Evolutionary conservation across 2,888 invertebrate genomes (phyloP).

Genomic region (Cabera pusaria): DNA sequence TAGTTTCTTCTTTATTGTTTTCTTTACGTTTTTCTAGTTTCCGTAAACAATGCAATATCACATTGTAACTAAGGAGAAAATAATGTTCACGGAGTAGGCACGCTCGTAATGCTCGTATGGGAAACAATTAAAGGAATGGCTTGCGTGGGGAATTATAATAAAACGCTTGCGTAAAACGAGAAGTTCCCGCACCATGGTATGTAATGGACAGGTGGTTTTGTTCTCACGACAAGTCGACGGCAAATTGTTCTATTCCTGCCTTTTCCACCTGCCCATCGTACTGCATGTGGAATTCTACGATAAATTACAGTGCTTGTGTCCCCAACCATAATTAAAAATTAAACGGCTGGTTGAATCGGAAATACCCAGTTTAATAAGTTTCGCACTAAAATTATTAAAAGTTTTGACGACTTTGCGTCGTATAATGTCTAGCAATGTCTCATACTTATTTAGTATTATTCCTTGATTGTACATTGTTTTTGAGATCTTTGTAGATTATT

Average conservation of each 20-base stretch:
- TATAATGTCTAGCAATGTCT: too few species aligned
- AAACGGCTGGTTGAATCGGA: slow-evolving; percentile 10
- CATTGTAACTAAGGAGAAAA: slow-evolving; percentile 13
- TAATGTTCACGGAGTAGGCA: slow-evolving; percentile 6
- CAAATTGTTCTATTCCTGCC: slow-evolving; percentile 65
- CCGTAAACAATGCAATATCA: slow-evolving; percentile 13
- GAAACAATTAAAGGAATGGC: slow-evolving; percentile 26
- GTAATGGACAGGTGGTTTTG: slow-evolving; percentile 60
- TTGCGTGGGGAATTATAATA: slow-evolving; percentile 28
- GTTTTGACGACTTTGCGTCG: not conserved
- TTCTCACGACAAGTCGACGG: slow-evolving; percentile 60
- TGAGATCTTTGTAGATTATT: not conserved
- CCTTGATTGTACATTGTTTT: too few species aligned
- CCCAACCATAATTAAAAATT: slow-evolving; percentile 6
- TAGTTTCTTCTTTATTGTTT: slow-evolving; percentile 17
- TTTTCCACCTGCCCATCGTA: slow-evolving; percentile 55
- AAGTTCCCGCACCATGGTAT: slow-evolving; percentile 43
- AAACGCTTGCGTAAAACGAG: slow-evolving; percentile 37
- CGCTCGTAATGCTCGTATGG: slow-evolving; percentile 7
- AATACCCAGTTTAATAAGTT: slow-evolving; percentile 6
- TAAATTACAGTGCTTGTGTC: slow-evolving; percentile 10
- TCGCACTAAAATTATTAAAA: not conserved
- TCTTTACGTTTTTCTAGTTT: slow-evolving; percentile 8
- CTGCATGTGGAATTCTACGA: slow-evolving; percentile 19
- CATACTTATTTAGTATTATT: too few species aligned